Percentiles rank a stretch among this genome's conserved stretches.
These are phyloP conservation scores for Coptotermes formosanus DNA, from an alignment of 1,140 invertebrate species.

Conservation along the genomic window DNA sequence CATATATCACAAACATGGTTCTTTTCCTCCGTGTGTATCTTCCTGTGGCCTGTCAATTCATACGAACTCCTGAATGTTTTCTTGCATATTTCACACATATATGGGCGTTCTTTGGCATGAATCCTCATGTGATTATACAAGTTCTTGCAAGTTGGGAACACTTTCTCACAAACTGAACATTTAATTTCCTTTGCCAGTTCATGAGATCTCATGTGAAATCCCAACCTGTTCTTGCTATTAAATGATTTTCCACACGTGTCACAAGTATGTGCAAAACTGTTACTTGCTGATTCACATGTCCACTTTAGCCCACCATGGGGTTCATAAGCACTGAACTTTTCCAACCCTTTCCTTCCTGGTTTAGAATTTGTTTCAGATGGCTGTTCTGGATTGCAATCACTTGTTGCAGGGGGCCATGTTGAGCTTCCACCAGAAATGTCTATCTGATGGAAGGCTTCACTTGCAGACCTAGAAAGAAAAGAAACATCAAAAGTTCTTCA, in stretches of 20 bases:
- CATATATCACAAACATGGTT: constrained; percentile 45
- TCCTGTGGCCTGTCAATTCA: constrained; percentile 47
- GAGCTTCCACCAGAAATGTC: constrained; percentile 7
- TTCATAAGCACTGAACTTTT: not conserved
- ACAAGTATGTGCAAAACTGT: constrained; percentile 49
- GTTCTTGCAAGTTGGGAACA: constrained; percentile 53
- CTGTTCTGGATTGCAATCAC: not conserved
- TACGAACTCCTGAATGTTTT: constrained; percentile 50
- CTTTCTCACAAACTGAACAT: constrained; percentile 61
- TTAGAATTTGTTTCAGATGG: not conserved
- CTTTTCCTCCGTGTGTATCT: constrained; percentile 46
- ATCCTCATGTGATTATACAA: constrained; percentile 52
- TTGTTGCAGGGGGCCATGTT: not conserved
- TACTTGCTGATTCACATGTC: not conserved
- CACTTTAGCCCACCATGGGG: not conserved
- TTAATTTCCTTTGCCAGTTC: constrained; percentile 11
- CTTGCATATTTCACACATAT: constrained; percentile 50
- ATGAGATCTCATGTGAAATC: constrained; percentile 26
- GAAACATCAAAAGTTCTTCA: not conserved
- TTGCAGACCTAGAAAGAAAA: constrained; percentile 27
- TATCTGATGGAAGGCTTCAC: not conserved
- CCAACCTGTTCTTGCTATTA: constrained; percentile 55
- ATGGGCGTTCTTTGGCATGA: constrained; percentile 52
- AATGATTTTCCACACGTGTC: constrained; percentile 59
- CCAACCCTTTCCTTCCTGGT: not conserved